Evolutionary conservation across 2,113 vertebrate species (phyloP).

Genomic region (Zingel zingel): DNA sequence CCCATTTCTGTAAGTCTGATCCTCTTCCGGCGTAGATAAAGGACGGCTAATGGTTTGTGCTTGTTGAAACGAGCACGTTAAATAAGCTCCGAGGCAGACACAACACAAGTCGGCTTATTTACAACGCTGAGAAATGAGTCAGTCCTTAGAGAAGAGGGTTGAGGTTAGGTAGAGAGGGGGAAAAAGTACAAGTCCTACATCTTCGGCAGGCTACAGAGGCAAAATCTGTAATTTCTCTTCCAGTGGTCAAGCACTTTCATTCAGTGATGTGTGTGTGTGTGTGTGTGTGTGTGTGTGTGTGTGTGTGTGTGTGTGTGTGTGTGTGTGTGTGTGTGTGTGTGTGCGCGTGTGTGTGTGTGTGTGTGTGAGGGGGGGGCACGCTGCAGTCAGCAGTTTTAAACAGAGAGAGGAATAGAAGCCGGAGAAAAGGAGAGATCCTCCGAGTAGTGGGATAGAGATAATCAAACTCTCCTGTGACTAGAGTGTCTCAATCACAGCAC

Average conservation of each 20-base stretch:
- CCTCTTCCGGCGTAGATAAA: slow-evolving; percentile 60
- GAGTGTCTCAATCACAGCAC: slow-evolving; percentile 58
- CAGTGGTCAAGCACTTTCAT: slow-evolving; percentile 74
- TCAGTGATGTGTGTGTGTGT: slow-evolving; percentile 32
- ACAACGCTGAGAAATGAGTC: slow-evolving; percentile 67
- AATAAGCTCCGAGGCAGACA: slow-evolving; percentile 57
- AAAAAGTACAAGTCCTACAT: slow-evolving; percentile 58
- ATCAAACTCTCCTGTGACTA: slow-evolving; percentile 47
- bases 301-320: neutral
- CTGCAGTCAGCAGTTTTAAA: slow-evolving; percentile 73
- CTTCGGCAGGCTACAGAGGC: slow-evolving; percentile 53
- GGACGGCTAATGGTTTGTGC: slow-evolving; percentile 53
- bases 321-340: neutral
- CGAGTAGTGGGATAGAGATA: slow-evolving; percentile 44
- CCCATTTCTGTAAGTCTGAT: slow-evolving; percentile 38
- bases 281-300: neutral
- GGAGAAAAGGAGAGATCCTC: slow-evolving; percentile 46
- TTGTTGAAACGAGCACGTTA: slow-evolving; percentile 62
- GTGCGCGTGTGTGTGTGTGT: neutral
- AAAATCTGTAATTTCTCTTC: slow-evolving; percentile 79
- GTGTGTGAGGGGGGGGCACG: neutral
- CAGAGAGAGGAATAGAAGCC: slow-evolving; percentile 45
- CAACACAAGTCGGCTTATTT: slow-evolving; percentile 71
- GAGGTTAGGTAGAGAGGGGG: slow-evolving; percentile 65
- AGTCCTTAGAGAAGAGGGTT: slow-evolving; percentile 53